Conservation (phyloP, 35 echinoderm and acorn worm genomes). For the Apostichopus parvimensis region DNA sequence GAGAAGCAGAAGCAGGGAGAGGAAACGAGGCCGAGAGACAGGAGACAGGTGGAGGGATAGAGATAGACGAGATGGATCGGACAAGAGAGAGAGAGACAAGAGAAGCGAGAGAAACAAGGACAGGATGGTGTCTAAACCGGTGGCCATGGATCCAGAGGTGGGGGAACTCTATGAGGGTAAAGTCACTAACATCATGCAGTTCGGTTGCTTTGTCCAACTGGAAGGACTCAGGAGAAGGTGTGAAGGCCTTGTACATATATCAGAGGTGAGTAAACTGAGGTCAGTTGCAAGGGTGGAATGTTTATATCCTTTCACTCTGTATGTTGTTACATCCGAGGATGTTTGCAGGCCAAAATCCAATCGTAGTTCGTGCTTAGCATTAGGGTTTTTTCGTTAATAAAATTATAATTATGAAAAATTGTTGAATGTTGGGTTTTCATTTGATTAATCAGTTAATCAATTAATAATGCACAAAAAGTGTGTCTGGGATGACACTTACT, state of each 20-base stretch:
- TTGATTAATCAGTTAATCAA: no score
- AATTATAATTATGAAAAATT: no score
- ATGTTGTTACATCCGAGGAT: no score
- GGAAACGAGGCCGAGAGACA: background rate
- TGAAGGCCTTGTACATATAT: slow-evolving; percentile 95
- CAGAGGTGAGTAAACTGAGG: slow-evolving; percentile 64
- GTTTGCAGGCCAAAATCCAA: no score
- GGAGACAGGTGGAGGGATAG: slow-evolving; percentile 26
- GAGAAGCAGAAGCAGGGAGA: background rate
- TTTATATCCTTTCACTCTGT: no score
- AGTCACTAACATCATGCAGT: slow-evolving; percentile 94
- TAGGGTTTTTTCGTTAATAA: no score
- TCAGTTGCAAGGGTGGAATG: no score
- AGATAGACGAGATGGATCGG: slow-evolving; percentile 57
- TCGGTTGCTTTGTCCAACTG: slow-evolving; percentile 96
- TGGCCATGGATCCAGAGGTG: slow-evolving; percentile 84
- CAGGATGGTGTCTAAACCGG: slow-evolving; percentile 81
- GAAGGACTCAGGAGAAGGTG: slow-evolving; percentile 80
- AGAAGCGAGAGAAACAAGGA: slow-evolving; percentile 65
- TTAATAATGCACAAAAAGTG: no score
- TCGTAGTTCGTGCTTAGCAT: no score
- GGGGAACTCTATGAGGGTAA: slow-evolving; percentile 89
- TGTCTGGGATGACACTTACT: no score
- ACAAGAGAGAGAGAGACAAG: slow-evolving; percentile 27
- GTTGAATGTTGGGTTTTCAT: no score